A percentile compares a stretch with the other conserved stretches of the same genome.
Evolutionary conservation across 2,888 invertebrate species (phyloP).

Genomic region (Calameuta filiformis): DNA sequence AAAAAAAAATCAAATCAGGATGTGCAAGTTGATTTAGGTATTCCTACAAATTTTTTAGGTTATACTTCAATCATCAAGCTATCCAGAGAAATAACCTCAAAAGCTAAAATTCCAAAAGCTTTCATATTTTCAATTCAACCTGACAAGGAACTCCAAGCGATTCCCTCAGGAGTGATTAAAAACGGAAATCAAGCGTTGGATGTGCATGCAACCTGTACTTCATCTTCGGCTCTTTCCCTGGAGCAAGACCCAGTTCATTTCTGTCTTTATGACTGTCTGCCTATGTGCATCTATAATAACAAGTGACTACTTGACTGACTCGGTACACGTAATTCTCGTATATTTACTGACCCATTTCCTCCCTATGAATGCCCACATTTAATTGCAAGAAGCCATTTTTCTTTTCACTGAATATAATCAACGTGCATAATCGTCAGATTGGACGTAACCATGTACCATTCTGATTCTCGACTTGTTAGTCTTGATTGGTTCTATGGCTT

Average conservation of each 20-base stretch:
- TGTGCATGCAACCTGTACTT: conserved; percentile 18
- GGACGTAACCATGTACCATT: not conserved
- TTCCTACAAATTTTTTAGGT: not conserved
- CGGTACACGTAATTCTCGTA: not conserved
- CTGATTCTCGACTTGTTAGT: not conserved
- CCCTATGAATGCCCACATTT: not conserved
- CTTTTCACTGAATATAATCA: not conserved
- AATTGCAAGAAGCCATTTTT: not conserved
- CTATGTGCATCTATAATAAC: not conserved
- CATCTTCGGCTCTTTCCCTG: conserved; percentile 19
- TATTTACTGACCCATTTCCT: not conserved
- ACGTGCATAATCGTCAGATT: not conserved
- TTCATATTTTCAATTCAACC: not conserved
- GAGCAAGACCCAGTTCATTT: not conserved
- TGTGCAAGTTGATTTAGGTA: not conserved
- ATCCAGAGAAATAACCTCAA: not conserved
- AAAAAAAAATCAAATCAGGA: not conserved
- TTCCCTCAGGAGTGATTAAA: conserved; percentile 45
- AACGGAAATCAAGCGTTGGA: conserved; percentile 44
- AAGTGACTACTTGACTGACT: not conserved
- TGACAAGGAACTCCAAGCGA: conserved; percentile 11
- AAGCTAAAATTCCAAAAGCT: not conserved
- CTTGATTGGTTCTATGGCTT: not conserved
- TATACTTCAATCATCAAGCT: not conserved
- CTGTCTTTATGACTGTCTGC: not conserved